A percentile compares a stretch with the other conserved stretches of the same genome.
phyloP scores from a whole-genome alignment of 2,797 vertebrate genomes.

The Darevskia mixta region DNA sequence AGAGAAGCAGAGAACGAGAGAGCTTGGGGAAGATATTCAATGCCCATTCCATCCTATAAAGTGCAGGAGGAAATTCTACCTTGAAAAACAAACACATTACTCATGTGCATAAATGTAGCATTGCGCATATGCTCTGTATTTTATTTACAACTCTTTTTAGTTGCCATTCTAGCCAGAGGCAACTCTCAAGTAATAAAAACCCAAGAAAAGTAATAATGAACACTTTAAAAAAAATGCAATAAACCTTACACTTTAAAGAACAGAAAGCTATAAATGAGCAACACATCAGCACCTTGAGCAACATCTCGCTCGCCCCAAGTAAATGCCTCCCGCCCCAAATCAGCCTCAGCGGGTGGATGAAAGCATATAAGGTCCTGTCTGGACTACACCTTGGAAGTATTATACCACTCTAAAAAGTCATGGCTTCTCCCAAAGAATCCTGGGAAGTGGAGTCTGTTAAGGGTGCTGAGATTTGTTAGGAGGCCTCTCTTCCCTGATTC shows the following conservation, averaged over 20 bases:
- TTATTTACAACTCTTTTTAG: background rate
- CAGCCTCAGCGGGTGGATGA: background rate
- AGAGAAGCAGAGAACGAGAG: background rate
- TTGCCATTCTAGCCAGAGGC: slow-evolving; percentile 1
- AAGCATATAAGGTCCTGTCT: background rate
- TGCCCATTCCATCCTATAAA: no score
- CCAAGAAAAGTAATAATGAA: background rate
- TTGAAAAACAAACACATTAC: background rate
- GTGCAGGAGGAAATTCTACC: background rate
- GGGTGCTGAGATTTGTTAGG: no score
- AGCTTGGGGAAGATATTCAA: no score
- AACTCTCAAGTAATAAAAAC: background rate
- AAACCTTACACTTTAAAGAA: background rate
- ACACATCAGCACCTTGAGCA: background rate
- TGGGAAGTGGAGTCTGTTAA: no score
- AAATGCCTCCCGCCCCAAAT: background rate
- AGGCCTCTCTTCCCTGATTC: no score
- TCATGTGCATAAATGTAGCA: background rate
- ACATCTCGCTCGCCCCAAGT: background rate
- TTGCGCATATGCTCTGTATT: background rate
- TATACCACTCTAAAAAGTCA: no score
- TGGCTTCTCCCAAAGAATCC: no score
- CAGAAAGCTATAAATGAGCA: background rate
- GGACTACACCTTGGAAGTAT: no score
- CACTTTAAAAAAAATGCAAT: background rate